Evolutionary conservation across 2,888 invertebrate genomes (phyloP).

Genomic region (Dendrolimus pini): DNA sequence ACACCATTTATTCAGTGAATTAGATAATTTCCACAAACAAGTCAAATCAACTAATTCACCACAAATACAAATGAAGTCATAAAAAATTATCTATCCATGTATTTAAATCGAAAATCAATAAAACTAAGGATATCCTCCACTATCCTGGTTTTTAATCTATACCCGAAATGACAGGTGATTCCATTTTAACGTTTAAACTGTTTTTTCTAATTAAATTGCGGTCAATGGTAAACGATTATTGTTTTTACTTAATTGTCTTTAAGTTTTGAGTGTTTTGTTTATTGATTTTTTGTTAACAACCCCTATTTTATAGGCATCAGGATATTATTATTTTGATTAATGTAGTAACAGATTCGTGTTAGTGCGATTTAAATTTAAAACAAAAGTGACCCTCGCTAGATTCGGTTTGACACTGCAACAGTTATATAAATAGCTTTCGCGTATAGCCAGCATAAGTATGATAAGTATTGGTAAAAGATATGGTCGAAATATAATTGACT

Average conservation of each 20-base stretch:
- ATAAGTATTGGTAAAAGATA: too few species aligned
- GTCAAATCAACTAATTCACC: background rate
- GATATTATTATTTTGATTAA: background rate
- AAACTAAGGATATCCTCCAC: background rate
- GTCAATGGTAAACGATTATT: background rate
- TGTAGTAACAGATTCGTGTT: background rate
- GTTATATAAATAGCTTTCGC: too few species aligned
- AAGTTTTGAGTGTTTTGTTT: background rate
- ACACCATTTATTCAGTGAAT: too few species aligned
- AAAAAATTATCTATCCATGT: conserved; percentile 1
- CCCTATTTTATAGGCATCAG: background rate
- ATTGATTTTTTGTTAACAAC: background rate
- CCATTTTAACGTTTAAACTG: conserved; percentile 2
- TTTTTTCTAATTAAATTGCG: conserved; percentile 1
- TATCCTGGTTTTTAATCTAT: background rate
- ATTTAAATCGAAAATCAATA: background rate
- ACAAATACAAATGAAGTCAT: background rate
- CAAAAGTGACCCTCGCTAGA: too few species aligned
- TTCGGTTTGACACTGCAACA: too few species aligned
- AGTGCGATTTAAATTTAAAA: background rate
- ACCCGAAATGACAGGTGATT: conserved; percentile 2
- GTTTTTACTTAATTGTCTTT: background rate
- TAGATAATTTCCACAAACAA: too few species aligned
- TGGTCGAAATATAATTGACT: too few species aligned
- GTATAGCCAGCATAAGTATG: too few species aligned